Conservation (phyloP, 2,113 vertebrate genomes). For the Apodemus speciosus region DNA sequence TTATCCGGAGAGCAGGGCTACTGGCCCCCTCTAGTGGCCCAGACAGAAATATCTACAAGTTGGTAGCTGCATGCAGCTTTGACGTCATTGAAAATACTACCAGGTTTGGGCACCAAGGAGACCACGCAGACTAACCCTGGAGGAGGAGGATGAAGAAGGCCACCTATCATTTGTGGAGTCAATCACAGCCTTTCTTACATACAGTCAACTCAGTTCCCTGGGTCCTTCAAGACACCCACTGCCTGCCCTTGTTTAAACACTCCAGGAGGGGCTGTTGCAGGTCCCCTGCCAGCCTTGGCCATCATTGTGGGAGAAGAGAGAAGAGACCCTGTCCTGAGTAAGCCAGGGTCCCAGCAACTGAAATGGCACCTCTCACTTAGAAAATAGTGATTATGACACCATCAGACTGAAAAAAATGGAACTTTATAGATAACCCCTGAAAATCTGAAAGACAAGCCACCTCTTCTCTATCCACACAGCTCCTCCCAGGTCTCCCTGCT, state of each 20-base stretch:
- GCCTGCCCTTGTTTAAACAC: not conserved
- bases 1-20: rapidly evolving
- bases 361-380: not conserved
- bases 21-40: conserved; percentile 44
- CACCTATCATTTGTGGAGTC: not conserved
- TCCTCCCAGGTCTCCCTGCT: not conserved
- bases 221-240: not conserved
- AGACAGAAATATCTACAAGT: not conserved
- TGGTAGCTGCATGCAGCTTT: not conserved
- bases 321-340: not conserved
- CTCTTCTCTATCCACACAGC: not conserved
- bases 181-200: conserved; percentile 18
- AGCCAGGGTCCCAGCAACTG: not conserved
- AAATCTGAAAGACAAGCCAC: not conserved
- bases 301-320: not conserved
- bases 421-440: not conserved
- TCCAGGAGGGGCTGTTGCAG: not conserved
- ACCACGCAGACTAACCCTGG: not conserved
- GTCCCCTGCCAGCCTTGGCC: not conserved
- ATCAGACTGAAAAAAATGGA: not conserved
- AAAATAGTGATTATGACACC: not conserved
- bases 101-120: not conserved
- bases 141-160: not conserved
- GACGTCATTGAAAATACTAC: not conserved
- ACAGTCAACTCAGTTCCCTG: not conserved